Base-by-base conservation (phyloP, 2,888 invertebrate genomes). In the Nemurella pictetii region DNA sequence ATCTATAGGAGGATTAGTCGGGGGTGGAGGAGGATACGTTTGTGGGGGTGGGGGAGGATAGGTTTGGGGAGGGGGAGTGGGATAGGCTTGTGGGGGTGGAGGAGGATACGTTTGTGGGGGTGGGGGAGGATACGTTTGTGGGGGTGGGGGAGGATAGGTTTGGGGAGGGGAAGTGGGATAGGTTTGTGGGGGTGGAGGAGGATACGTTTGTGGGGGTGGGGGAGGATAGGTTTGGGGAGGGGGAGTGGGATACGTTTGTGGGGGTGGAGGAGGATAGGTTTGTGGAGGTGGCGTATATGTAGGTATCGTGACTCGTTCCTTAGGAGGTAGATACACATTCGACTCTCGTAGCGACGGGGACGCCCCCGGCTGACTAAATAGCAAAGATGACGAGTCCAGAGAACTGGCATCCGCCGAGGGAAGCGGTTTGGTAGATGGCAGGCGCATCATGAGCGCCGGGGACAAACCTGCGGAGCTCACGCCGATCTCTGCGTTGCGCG, bases 401-500 rank as follows among this genome's bases (percentile, higher is more conserved):
- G 35, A 25, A 36, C 36, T 55, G 35, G 26, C 36, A 15, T 36
- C 81, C 25, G 55, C 81, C 25, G 55, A 36, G 5, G 9, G 35
- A 25, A 81, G 36, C 28, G 25, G 3, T 28, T 27, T 4, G 78
- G 4, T 30, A 26, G 81, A 25, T 5, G 35, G 80, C 25, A 32
- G 29, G 29, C 32, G 35, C 81, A 81, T 35, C 81, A 81, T 55
- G 35, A 1, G n/a, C 25, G 25, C 35, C 1, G 36, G 30, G n/a
- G 81, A 81, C 81, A 32, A 30, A 81, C 81, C 81, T 78, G 28
- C 0, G 5, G 81, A 36, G 3, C 1, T 4, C 25, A 26, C 27
- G 25, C 89, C 89, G 86, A 91, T 91, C 74, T 92, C 90, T 0
- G 88, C 88, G 77, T 91, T 92, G 85, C 91, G 90, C 30, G 88